These are phyloP conservation scores for Trachurus trachurus DNA, from an alignment of 2,797 vertebrate species.

Conservation along the genomic window DNA sequence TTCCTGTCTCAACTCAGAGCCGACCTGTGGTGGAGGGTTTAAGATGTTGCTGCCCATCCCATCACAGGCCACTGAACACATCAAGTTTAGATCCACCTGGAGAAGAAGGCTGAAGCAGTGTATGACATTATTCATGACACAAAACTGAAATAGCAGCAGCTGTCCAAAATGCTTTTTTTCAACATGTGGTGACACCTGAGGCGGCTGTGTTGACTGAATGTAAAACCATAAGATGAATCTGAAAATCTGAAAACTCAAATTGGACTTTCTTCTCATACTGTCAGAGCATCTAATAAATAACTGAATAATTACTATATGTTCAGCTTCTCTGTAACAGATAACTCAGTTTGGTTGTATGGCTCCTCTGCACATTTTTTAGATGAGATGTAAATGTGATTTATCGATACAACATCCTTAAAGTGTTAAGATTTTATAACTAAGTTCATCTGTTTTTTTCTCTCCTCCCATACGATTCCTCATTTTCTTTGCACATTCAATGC, in stretches of 20 bases:
- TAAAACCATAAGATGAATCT: not conserved
- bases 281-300: slow-evolving; percentile 2
- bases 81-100: not conserved
- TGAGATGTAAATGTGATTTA: not conserved
- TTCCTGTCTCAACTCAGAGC: not conserved
- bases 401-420: not conserved
- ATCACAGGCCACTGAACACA: not conserved
- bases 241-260: not conserved
- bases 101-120: not conserved
- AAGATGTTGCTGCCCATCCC: not conserved
- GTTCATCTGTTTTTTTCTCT: slow-evolving; percentile 26
- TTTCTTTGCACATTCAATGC: not conserved
- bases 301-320: not conserved
- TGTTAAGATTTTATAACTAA: slow-evolving; percentile 16
- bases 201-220: not conserved
- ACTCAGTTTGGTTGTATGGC: not conserved
- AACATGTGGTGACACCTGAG: not conserved
- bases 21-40: not conserved
- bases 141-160: not conserved
- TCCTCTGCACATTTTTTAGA: no score
- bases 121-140: not conserved
- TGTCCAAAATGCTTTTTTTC: not conserved
- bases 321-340: not conserved
- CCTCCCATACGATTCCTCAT: not conserved
- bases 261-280: not conserved